Evolutionary conservation across 2,113 vertebrate genomes (phyloP).

Genomic region (Ochotona princeps): DNA sequence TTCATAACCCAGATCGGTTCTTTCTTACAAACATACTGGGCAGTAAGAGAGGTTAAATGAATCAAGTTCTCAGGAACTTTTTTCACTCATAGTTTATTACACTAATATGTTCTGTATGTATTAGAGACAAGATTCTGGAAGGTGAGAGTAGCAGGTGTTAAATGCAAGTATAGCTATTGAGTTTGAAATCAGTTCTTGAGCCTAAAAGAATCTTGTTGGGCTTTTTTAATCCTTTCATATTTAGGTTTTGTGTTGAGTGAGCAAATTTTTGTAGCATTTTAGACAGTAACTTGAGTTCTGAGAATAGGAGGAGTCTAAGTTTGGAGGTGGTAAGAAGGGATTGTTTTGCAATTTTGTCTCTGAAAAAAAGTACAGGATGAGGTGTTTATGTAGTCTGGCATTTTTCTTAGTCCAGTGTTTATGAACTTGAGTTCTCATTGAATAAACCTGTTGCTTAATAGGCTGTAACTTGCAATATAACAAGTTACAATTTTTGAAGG

Average conservation of each 20-base stretch:
- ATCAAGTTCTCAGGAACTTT: not conserved
- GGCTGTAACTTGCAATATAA: not conserved
- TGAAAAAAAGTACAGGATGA: not conserved
- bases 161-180: not conserved
- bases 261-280: not conserved
- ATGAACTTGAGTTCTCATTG: not conserved
- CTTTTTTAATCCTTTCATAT: not conserved
- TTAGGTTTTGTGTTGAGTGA: slow-evolving; percentile 32
- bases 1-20: not conserved
- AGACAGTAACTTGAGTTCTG: not conserved
- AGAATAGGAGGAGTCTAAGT: not conserved
- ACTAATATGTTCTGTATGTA: not conserved
- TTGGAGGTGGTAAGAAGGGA: not conserved
- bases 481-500: slow-evolving; percentile 20
- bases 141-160: not conserved
- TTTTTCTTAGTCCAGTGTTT: not conserved
- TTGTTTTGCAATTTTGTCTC: not conserved
- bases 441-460: not conserved
- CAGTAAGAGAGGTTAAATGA: not conserved
- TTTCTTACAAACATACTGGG: not conserved
- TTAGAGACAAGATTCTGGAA: not conserved
- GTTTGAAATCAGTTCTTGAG: not conserved
- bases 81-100: not conserved
- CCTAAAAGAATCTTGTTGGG: not conserved
- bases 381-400: not conserved